phyloP scores from a whole-genome alignment of 2,888 invertebrate species.

The Horisme vitalbata region DNA sequence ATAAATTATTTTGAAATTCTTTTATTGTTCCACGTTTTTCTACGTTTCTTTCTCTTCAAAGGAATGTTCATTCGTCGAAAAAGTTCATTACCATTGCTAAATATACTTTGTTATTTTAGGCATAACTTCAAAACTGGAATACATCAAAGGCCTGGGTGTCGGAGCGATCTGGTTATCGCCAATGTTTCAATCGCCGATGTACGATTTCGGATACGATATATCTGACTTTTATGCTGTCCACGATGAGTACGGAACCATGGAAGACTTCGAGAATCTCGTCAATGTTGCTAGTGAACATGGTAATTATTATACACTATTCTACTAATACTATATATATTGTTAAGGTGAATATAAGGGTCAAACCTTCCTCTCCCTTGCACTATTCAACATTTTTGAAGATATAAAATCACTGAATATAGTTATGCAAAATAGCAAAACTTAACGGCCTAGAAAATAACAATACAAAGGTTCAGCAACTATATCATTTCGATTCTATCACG shows the following conservation, averaged over 20 bases:
- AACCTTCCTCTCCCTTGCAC: no score
- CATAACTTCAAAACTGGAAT: conserved; percentile 83
- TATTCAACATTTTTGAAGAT: no score
- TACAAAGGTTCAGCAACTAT: no score
- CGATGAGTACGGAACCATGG: conserved; percentile 87
- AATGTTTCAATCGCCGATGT: conserved; percentile 88
- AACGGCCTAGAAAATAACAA: no score
- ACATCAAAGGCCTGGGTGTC: conserved; percentile 86
- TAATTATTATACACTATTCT: conserved; percentile 36
- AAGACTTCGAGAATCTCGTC: conserved; percentile 85
- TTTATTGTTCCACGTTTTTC: no score
- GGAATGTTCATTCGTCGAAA: no score
- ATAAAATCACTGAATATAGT: no score
- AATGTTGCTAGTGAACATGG: conserved; percentile 75
- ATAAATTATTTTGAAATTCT: no score
- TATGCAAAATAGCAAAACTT: no score
- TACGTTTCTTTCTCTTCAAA: no score
- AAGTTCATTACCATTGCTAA: conserved; percentile 8
- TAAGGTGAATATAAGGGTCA: no score
- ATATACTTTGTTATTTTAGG: conserved; percentile 60
- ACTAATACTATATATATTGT: neutral
- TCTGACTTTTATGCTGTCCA: conserved; percentile 87
- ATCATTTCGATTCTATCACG: no score
- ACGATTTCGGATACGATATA: conserved; percentile 92
- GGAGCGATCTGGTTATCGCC: conserved; percentile 90